Conservation (phyloP, 2,797 vertebrate species). For the Crax fasciolata region DNA sequence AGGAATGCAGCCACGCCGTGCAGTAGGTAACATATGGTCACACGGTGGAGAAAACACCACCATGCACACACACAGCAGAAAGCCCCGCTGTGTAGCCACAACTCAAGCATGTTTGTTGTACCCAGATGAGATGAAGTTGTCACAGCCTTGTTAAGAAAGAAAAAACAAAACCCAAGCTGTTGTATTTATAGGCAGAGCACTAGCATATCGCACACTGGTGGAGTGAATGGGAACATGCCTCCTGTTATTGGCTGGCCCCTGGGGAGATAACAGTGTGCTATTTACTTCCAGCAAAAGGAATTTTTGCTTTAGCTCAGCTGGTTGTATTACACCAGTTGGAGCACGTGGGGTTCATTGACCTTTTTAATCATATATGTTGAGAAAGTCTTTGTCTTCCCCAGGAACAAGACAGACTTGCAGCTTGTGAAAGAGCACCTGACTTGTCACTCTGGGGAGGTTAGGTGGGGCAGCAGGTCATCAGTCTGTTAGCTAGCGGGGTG, state of each 20-base stretch:
- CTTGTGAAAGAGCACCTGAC: constrained; percentile 60
- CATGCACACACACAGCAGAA: background rate
- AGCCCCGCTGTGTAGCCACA: constrained; percentile 32
- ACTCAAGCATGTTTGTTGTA: constrained; percentile 30
- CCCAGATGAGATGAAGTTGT: constrained; percentile 60
- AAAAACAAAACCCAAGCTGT: background rate
- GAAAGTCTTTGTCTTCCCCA: constrained; percentile 49
- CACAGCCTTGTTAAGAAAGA: background rate
- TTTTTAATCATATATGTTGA: constrained; percentile 50
- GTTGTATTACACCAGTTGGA: constrained; percentile 25
- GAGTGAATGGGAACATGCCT: constrained; percentile 65
- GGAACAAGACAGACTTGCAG: background rate
- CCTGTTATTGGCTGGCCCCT: constrained; percentile 64
- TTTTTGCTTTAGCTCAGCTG: constrained; percentile 63
- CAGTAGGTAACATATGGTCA: constrained; percentile 10
- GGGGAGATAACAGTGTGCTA: constrained; percentile 66
- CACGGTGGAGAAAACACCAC: background rate
- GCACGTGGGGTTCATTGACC: constrained; percentile 36
- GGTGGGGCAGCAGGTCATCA: constrained; percentile 65
- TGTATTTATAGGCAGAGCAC: constrained; percentile 61
- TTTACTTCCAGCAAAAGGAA: constrained; percentile 67
- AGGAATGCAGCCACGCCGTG: background rate
- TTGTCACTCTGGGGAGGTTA: constrained; percentile 40
- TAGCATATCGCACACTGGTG: constrained; percentile 40
- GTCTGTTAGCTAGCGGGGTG: constrained; percentile 47